These are phyloP conservation scores for Leucoptera coffeella DNA, from an alignment of 2,888 invertebrate genomes.

Conservation along the genomic window DNA sequence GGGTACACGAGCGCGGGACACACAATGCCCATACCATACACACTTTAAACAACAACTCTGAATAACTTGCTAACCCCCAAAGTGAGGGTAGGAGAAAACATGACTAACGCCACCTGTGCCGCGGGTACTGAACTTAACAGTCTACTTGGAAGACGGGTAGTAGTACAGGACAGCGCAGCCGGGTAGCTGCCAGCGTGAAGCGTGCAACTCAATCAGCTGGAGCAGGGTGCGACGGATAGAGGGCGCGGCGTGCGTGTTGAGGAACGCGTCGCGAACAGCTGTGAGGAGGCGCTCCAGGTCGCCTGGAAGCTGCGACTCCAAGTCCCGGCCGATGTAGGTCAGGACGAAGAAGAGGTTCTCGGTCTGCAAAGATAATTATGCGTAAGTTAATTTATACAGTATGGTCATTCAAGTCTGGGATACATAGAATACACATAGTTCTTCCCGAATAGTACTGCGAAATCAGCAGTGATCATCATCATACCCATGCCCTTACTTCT, in stretches of 20 bases:
- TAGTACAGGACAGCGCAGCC: slow-evolving; percentile 88
- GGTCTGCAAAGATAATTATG: slow-evolving; percentile 46
- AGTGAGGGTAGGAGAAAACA: background rate
- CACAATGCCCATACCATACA: too few relatives aligned
- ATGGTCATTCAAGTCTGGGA: too few relatives aligned
- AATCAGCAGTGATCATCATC: too few relatives aligned
- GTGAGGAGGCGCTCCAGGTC: slow-evolving; percentile 75
- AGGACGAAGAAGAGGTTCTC: slow-evolving; percentile 86
- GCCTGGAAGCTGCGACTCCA: slow-evolving; percentile 74
- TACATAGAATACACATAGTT: too few relatives aligned
- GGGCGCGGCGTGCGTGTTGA: slow-evolving; percentile 67
- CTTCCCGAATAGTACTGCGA: too few relatives aligned
- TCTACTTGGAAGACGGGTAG: slow-evolving; percentile 59
- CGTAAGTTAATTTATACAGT: too few relatives aligned
- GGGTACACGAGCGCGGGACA: too few relatives aligned
- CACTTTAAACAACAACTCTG: background rate
- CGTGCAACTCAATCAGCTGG: slow-evolving; percentile 85
- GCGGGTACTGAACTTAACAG: background rate
- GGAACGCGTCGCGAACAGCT: slow-evolving; percentile 79
- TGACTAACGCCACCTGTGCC: background rate
- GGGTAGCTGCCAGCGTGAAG: slow-evolving; percentile 85
- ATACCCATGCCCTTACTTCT: too few relatives aligned
- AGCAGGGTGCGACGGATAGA: slow-evolving; percentile 77
- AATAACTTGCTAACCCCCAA: background rate
- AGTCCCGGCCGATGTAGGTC: slow-evolving; percentile 81